phyloP scores from a whole-genome alignment of 2,113 vertebrate genomes.

The Athene cunicularia region DNA sequence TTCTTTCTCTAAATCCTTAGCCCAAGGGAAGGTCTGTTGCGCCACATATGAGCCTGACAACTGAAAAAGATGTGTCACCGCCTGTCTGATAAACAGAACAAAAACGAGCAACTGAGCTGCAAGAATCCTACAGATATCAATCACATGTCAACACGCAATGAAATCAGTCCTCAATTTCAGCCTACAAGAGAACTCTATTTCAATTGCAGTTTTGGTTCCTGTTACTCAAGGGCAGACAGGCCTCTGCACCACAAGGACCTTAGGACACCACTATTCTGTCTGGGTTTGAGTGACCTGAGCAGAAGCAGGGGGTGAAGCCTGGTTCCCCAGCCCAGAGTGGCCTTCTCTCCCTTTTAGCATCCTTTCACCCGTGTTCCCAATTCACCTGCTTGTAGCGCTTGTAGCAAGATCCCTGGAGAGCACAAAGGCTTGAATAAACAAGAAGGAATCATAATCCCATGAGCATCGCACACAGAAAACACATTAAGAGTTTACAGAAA shows the following conservation, averaged over 20 bases:
- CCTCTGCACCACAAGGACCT: neutral
- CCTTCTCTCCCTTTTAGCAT: neutral
- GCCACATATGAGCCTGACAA: neutral
- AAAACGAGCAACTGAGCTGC: neutral
- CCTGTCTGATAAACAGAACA: neutral
- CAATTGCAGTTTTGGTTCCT: neutral
- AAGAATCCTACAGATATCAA: neutral
- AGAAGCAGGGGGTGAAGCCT: neutral
- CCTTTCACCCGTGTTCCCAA: neutral
- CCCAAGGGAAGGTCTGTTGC: neutral
- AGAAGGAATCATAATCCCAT: neutral
- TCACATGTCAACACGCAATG: neutral
- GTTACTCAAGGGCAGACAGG: neutral
- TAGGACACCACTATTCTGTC: neutral
- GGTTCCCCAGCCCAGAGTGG: neutral
- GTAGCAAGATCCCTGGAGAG: neutral
- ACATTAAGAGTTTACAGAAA: neutral
- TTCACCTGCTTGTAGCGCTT: neutral
- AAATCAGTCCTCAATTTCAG: neutral
- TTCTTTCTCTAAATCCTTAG: neutral
- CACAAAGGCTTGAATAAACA: neutral
- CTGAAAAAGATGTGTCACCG: rapidly evolving
- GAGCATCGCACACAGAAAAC: neutral
- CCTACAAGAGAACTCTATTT: neutral
- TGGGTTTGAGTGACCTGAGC: neutral